phyloP scores from a whole-genome alignment of 2,888 invertebrate genomes.

The Ophioninae sp. region DNA sequence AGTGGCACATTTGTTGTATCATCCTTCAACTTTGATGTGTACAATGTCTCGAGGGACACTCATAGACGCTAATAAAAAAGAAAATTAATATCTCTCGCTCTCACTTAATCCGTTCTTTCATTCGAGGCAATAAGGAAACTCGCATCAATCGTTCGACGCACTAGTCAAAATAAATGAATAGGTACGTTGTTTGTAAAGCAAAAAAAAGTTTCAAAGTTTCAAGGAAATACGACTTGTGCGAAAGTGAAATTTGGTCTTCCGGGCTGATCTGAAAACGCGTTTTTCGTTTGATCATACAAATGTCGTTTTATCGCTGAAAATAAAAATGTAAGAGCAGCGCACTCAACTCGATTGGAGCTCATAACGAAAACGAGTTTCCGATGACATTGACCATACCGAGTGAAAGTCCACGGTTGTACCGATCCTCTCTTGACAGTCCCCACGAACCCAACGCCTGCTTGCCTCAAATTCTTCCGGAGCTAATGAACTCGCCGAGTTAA shows the following conservation, averaged over 20 bases:
- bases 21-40: neutral
- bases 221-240: neutral
- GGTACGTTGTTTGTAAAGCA: neutral
- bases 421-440: constrained; percentile 48
- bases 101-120: no score
- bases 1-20: neutral
- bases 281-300: neutral
- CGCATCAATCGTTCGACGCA: neutral
- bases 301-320: neutral
- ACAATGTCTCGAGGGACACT: neutral
- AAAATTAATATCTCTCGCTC: no score
- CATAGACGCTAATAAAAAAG: neutral
- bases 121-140: no score
- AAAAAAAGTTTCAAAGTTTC: neutral
- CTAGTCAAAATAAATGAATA: no score
- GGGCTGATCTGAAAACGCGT: neutral
- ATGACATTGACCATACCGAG: constrained; percentile 75
- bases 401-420: constrained; percentile 70
- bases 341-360: constrained; percentile 29
- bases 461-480: constrained; percentile 39
- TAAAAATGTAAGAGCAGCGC: constrained; percentile 7
- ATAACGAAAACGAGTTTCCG: constrained; percentile 70
- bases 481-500: constrained; percentile 31
- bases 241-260: neutral
- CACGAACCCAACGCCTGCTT: constrained; percentile 2